A percentile compares a stretch with the other conserved stretches of the same genome.
Evolutionary conservation across 2,797 vertebrate species (phyloP).

Genomic region (Anolis apletophallus): DNA sequence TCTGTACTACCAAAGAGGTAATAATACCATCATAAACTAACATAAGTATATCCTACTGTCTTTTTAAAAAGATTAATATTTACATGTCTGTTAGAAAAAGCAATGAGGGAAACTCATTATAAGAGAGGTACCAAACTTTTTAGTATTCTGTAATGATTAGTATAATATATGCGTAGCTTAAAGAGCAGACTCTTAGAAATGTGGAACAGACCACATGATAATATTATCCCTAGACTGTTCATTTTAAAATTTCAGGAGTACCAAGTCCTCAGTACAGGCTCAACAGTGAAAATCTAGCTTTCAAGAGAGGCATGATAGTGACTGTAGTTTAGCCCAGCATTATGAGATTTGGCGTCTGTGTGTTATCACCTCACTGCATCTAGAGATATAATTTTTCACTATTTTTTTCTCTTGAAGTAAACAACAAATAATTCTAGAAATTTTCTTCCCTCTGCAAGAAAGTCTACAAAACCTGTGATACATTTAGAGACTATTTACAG

Average conservation of each 20-base stretch:
- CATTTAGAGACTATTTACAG: too few relatives aligned
- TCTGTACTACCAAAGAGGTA: slow-evolving; percentile 18
- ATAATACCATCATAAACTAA: not conserved
- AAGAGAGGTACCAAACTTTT: slow-evolving; percentile 1
- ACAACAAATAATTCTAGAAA: too few relatives aligned
- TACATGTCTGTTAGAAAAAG: not conserved
- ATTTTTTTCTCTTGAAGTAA: too few relatives aligned
- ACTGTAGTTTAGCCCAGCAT: not conserved
- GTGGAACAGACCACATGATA: not conserved
- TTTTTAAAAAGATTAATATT: slow-evolving; percentile 16
- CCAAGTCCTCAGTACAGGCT: not conserved
- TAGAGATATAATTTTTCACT: too few relatives aligned
- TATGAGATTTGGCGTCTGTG: not conserved
- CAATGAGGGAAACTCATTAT: not conserved
- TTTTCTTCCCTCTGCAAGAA: too few relatives aligned
- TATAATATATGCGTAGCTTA: not conserved
- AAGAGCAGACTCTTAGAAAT: not conserved
- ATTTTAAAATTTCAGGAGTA: not conserved
- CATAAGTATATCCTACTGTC: not conserved
- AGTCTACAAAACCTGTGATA: too few relatives aligned
- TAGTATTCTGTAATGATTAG: not conserved
- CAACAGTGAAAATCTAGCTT: not conserved
- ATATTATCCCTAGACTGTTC: not conserved
- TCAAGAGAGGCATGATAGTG: not conserved
- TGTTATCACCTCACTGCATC: too few relatives aligned